These are phyloP conservation scores for Cheilosia grossa DNA, from an alignment of 2,888 invertebrate genomes.

Conservation along the genomic window DNA sequence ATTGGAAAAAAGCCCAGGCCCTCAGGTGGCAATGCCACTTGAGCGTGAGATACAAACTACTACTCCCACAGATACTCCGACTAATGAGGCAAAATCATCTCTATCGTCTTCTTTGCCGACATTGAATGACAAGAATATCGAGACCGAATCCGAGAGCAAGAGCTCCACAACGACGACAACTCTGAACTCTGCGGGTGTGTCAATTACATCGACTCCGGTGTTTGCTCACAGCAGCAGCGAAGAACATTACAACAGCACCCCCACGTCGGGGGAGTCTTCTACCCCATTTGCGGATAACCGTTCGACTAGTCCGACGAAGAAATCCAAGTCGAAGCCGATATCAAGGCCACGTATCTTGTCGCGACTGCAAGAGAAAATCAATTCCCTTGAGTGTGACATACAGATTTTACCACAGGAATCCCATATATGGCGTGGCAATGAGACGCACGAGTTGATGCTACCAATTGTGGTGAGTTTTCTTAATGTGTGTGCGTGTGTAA, in stretches of 20 bases:
- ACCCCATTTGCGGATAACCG: slow-evolving; percentile 44
- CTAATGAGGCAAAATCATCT: slow-evolving; percentile 58
- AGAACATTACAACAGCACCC: slow-evolving; percentile 70
- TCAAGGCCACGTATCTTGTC: slow-evolving; percentile 83
- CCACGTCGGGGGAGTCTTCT: slow-evolving; percentile 75
- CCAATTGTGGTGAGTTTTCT: slow-evolving; percentile 86
- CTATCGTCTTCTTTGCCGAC: slow-evolving; percentile 21
- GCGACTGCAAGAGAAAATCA: slow-evolving; percentile 86
- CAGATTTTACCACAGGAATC: slow-evolving; percentile 87
- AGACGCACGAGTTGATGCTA: slow-evolving; percentile 88
- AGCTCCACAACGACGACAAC: slow-evolving; percentile 7
- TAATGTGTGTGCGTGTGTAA: slow-evolving; percentile 3
- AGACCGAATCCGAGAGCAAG: slow-evolving; percentile 18
- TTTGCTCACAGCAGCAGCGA: not conserved
- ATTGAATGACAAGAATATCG: slow-evolving; percentile 22
- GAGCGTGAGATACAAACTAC: slow-evolving; percentile 41
- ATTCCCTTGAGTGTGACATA: slow-evolving; percentile 87
- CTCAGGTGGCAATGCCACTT: slow-evolving; percentile 75
- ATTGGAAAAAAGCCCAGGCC: slow-evolving; percentile 45
- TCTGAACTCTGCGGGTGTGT: slow-evolving; percentile 28
- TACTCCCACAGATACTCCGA: slow-evolving; percentile 33
- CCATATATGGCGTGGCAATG: slow-evolving; percentile 88
- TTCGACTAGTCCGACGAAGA: slow-evolving; percentile 63
- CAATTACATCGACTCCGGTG: slow-evolving; percentile 35
- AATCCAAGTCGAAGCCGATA: slow-evolving; percentile 79